Percentiles rank a stretch among this genome's conserved stretches.
These are phyloP conservation scores for Actinernus sp. DNA, from an alignment of 92 coral and sea anemone species.

Conservation along the genomic window DNA sequence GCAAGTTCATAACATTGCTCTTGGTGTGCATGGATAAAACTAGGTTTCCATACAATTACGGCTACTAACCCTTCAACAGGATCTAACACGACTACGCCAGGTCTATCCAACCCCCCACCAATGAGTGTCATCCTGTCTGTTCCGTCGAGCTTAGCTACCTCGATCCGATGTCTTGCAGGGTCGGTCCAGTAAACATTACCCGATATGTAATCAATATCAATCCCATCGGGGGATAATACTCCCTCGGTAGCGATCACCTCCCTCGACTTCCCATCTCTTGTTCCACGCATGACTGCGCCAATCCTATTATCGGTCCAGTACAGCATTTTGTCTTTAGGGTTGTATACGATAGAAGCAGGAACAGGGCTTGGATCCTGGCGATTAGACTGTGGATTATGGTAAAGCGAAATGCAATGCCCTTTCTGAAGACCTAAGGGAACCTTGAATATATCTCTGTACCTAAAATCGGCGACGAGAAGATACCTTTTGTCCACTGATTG, in stretches of 20 bases:
- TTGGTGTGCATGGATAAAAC: too few species aligned
- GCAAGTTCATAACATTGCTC: too few species aligned
- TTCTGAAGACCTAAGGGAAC: conserved; percentile 9
- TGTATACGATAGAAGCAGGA: conserved; percentile 17
- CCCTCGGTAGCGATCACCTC: conserved; percentile 19
- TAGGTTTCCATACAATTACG: too few species aligned
- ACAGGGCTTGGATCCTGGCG: conserved; percentile 1
- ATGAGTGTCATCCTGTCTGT: conserved; percentile 25
- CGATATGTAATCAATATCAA: conserved; percentile 38
- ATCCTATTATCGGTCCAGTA: conserved; percentile 32
- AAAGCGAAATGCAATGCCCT: conserved; percentile 13
- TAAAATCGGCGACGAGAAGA: conserved; percentile 32
- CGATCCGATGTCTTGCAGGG: conserved; percentile 13
- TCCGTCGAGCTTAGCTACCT: conserved; percentile 31
- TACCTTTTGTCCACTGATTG: neutral
- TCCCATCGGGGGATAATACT: conserved; percentile 26
- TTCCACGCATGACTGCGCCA: conserved; percentile 24
- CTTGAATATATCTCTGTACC: conserved; percentile 27
- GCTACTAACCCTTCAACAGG: conserved; percentile 71
- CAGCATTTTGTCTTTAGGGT: conserved; percentile 26
- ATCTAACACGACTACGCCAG: conserved; percentile 61
- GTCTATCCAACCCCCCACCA: conserved; percentile 31
- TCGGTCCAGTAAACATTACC: conserved; percentile 48
- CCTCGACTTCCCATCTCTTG: conserved; percentile 1
- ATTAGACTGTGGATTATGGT: neutral